These are phyloP conservation scores for Condylostylus longicornis DNA, from an alignment of 1,140 invertebrate genomes.

Conservation along the genomic window DNA sequence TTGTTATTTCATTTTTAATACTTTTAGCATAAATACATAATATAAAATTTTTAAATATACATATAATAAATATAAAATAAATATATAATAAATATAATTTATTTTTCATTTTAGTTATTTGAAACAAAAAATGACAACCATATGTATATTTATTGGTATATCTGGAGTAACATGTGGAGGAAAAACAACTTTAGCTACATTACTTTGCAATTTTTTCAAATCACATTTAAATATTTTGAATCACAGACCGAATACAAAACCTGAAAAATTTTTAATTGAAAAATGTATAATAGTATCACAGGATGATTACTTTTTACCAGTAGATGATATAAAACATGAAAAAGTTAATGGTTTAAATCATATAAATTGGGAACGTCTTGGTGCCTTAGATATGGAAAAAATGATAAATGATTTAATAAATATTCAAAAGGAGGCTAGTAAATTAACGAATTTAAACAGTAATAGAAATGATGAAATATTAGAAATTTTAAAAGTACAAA, in stretches of 20 bases:
- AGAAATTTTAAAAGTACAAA: constrained; percentile 35
- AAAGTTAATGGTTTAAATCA: constrained; percentile 49
- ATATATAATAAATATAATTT: too few species aligned
- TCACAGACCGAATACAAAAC: constrained; percentile 28
- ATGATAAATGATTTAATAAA: constrained; percentile 37
- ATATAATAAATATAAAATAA: too few species aligned
- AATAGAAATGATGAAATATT: constrained; percentile 5
- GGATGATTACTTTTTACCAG: constrained; percentile 60
- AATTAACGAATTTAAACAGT: constrained; percentile 2
- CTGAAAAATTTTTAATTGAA: constrained; percentile 42
- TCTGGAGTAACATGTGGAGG: constrained; percentile 65
- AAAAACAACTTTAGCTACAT: constrained; percentile 55
- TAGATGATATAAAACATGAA: constrained; percentile 49
- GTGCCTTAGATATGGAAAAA: constrained; percentile 55
- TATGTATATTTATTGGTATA: constrained; percentile 59
- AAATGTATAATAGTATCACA: too few species aligned
- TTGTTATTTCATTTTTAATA: too few species aligned
- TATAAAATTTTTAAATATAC: too few species aligned
- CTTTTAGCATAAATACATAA: too few species aligned
- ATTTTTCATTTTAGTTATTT: too few species aligned
- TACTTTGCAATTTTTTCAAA: constrained; percentile 37
- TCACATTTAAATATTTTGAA: constrained; percentile 15
- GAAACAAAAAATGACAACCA: too few species aligned
- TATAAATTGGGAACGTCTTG: constrained; percentile 62
- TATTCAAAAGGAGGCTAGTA: constrained; percentile 17